Base-by-base conservation (phyloP, 1,140 invertebrate genomes). In the Neodiprion lecontei region DNA sequence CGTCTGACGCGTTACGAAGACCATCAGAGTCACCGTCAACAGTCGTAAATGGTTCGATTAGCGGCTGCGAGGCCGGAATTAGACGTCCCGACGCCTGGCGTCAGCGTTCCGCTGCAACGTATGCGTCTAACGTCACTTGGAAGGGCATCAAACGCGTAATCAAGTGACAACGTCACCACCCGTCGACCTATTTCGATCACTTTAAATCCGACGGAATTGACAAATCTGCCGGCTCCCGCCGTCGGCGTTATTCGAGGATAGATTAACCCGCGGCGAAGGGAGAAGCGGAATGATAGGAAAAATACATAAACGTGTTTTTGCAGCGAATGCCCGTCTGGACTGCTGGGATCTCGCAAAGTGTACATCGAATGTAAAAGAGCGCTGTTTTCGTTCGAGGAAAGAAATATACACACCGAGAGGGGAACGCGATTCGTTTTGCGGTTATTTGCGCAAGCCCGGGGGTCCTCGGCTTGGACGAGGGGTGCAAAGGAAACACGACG, bases 1-100 rank as follows among this genome's bases (percentile, higher is more conserved):
- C 28, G 28, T 40, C 28, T 40, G 28, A 5, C 28, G 28, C 28
- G 28, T 40, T 40, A 5, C 28, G 28, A 40, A 2, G 28, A 40
- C 28, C 28, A 40, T 40, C 9, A 0, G 53, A 61, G 11, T 61
- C 11, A 61, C 53, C 53, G 53, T 61, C 53, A 23, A 66, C 74
- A 77, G 53, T 71, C 72, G 74, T 78, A 78, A 79, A 79, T 75
- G 75, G 75, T 79, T 79, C 75, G 77, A 79, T 79, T 79, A 79
- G 75, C 72, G 74, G 74, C 73, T 72, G 77, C 28, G 28, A 40
- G 75, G 75, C 75, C 75, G 73, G 75, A 74, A 75, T 79, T 74
- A 79, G 73, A 74, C 74, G 75, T 79, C 53, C 76, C 72, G 77
- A 72, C 72, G 74, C 67, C 47, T 61, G 47, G 69, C 72, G 28